A percentile compares a stretch with the other conserved stretches of the same genome.
These are phyloP conservation scores for Batillaria attramentaria DNA, from an alignment of 1,140 invertebrate species.

Conservation along the genomic window DNA sequence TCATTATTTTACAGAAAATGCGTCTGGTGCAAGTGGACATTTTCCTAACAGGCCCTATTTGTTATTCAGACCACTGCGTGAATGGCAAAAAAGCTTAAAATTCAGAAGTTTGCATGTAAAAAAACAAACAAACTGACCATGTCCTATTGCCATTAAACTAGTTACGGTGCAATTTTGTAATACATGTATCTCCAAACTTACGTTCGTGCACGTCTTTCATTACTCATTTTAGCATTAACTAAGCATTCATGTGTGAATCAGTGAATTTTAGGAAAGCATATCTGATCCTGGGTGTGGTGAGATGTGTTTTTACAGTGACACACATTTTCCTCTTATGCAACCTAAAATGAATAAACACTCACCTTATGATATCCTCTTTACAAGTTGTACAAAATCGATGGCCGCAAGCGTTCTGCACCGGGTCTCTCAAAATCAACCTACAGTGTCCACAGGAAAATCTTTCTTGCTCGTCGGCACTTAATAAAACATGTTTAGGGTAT, in stretches of 20 bases:
- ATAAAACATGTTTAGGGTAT: too few relatives aligned
- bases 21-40: neutral
- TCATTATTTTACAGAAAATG: neutral
- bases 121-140: too few relatives aligned
- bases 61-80: neutral
- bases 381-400: slow-evolving; percentile 87
- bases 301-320: neutral
- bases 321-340: neutral
- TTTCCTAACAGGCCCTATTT: neutral
- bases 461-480: slow-evolving; percentile 23
- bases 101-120: too few relatives aligned
- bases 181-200: neutral
- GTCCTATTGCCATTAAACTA: too few relatives aligned
- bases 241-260: neutral
- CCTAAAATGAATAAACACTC: neutral
- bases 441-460: slow-evolving; percentile 47
- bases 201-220: neutral
- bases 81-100: neutral
- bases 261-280: too few relatives aligned
- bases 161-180: too few relatives aligned
- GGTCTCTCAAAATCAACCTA: slow-evolving; percentile 75
- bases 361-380: slow-evolving; percentile 78
- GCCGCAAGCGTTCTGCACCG: slow-evolving; percentile 85
- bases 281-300: neutral
- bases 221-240: neutral